Conservation (phyloP, 2,797 vertebrate species). For the Perodicticus potto region DNA sequence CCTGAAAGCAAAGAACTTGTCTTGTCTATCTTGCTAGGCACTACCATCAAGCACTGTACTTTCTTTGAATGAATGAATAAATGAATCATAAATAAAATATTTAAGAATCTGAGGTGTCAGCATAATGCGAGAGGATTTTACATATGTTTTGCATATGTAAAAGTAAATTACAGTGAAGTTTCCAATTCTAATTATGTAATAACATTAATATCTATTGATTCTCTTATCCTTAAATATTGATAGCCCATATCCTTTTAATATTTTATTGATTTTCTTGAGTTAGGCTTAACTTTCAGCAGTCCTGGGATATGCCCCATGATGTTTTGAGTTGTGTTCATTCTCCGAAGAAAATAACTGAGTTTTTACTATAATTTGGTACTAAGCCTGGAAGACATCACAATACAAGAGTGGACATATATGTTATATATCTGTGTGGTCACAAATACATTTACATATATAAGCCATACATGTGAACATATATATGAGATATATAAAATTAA, state of each 20-base stretch:
- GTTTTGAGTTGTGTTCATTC: background rate
- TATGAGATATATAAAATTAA: background rate
- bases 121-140: background rate
- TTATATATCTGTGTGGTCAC: background rate
- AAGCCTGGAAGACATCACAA: background rate
- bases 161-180: background rate
- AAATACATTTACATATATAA: background rate
- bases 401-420: no score
- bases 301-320: background rate
- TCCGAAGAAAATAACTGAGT: background rate
- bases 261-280: background rate
- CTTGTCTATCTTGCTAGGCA: background rate
- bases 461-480: background rate
- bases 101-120: background rate
- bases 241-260: background rate
- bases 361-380: background rate
- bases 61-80: slow-evolving; percentile 7
- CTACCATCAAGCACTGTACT: background rate
- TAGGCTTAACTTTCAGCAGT: background rate
- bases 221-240: background rate
- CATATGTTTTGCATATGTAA: background rate
- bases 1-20: background rate
- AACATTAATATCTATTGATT: background rate
- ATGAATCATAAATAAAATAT: background rate
- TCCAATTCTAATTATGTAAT: background rate